Evolutionary conservation across 1,140 invertebrate species (phyloP), one percentile per base, ranked within the genome.

Genomic region (Halyomorpha halys): DNA sequence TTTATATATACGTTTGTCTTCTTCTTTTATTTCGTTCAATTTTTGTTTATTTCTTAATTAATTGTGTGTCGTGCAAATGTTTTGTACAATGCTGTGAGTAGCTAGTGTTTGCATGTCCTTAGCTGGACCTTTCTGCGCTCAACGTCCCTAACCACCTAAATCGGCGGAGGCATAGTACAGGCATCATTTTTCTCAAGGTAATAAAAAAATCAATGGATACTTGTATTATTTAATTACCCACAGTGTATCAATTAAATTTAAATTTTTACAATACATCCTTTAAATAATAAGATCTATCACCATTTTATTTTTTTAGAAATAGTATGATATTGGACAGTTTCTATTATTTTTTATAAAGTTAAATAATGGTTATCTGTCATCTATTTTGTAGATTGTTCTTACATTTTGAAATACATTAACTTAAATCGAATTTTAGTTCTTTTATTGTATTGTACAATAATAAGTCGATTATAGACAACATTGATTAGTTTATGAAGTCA

Each of bases 121-220:
- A 65, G 64, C 64, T 53, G 62, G 66, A 63, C 61, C 53, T 64
- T 21, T 64, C 62, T 23, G 45, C 25, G 27, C 53, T 65, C 64
- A 65, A 65, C 64, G 60, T 65, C 47, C 47, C 59, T 49, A 61
- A 18, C 67, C 82, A 82, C 72, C 80, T 85, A 76, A 85, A 84
- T 69, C 80, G 82, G 74, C 81, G 85, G 73, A 81, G 85, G 71
- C 84, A 87, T 79, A 86, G 78, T 75, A 78, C 78, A 72, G 78
- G 84, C 75, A 75, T 78, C 73, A 76, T 79, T 72, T 77, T 75
- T 72, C 75, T 78, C 73, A 77, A 78, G 78, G 81, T 65, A 65
- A 23, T 51, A 21, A n/a, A 5, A 11, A n/a, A n/a, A 44, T 44
- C 19, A 34, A 11, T 61, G 18, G 25, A 61, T 61, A 34, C 3